These are phyloP conservation scores for Spilarctia lutea DNA, from an alignment of 2,888 invertebrate genomes.

Conservation along the genomic window DNA sequence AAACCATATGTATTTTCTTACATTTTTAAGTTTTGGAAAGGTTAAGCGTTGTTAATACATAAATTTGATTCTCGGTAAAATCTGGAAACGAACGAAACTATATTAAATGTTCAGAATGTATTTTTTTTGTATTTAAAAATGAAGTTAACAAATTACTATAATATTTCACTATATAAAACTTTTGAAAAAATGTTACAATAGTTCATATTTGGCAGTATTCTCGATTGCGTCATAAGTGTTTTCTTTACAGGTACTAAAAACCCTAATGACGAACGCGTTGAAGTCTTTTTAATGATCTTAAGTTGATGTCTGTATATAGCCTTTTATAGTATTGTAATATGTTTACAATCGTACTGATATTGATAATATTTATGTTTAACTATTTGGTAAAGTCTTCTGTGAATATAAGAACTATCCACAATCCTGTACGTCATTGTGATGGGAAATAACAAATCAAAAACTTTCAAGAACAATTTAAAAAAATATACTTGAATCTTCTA, in stretches of 20 bases:
- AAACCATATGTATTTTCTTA: background rate
- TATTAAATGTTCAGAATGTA: too few relatives aligned
- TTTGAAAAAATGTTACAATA: background rate
- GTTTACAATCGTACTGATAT: background rate
- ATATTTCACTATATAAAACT: background rate
- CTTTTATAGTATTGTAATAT: background rate
- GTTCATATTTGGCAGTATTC: background rate
- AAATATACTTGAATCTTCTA: background rate
- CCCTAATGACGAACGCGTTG: slow-evolving; percentile 44
- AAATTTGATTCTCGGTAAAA: too few relatives aligned
- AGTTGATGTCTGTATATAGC: background rate
- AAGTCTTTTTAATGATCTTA: slow-evolving; percentile 58
- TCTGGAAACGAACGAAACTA: background rate
- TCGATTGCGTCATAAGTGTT: background rate
- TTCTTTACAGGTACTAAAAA: background rate
- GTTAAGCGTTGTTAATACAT: too few relatives aligned
- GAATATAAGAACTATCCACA: background rate
- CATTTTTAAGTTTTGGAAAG: background rate
- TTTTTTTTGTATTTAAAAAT: too few relatives aligned
- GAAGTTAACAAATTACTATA: background rate
- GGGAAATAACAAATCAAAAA: background rate
- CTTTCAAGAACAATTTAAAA: background rate
- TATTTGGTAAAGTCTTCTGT: background rate
- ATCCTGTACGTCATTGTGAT: background rate
- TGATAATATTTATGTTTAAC: background rate